Base-by-base conservation (phyloP, 2,113 vertebrate genomes). In the Bucco capensis region DNA sequence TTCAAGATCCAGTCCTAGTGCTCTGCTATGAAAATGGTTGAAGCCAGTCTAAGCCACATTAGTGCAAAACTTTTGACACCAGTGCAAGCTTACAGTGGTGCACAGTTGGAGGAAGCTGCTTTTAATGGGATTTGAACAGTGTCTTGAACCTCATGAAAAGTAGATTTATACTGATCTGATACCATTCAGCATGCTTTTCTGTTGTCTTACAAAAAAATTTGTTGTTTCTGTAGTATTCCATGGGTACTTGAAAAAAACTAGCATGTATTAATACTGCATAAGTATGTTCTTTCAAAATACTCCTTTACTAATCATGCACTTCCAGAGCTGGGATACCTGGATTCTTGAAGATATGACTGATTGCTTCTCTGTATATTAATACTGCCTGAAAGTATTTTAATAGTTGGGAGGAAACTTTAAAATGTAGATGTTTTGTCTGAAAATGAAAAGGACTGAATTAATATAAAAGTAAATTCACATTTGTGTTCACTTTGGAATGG, bases 201-300 rank as follows among this genome's bases (percentile, higher is more conserved):
- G 62, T 90, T 92, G 88, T 91, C 86, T n/a, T 75, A 28, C 50
- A 87, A 50, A 82, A 88, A 56, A 60, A 10, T 50, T 16, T 64
- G 67, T 88, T 95, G 87, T 86, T 86, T 57, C 49, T 88, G 79
- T 49, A 78, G 65, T 92, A 95, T 75, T 81, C 89, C 86, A 49
- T 92, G 91, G 88, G 33, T 93, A 96, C 84, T 92, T 92, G 61
- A 92, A 91, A 94, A 95, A 95, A 93, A 90, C n/a, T 79, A 89
- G 94, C 95, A 94, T 96, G 94, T 89, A 70, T 95, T 89, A 93
- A 89, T 96, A 94, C 82, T 82, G 74, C 82, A 21, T 92, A 82
- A 93, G 88, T 78, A 84, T 91, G 91, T 86, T 93, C 50, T 93
- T 94, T 88, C 60, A 35, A 80, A 78, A 47, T 94, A 77, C 18